Conservation (phyloP, 1,140 invertebrate species). For the Penaeus japonicus region DNA sequence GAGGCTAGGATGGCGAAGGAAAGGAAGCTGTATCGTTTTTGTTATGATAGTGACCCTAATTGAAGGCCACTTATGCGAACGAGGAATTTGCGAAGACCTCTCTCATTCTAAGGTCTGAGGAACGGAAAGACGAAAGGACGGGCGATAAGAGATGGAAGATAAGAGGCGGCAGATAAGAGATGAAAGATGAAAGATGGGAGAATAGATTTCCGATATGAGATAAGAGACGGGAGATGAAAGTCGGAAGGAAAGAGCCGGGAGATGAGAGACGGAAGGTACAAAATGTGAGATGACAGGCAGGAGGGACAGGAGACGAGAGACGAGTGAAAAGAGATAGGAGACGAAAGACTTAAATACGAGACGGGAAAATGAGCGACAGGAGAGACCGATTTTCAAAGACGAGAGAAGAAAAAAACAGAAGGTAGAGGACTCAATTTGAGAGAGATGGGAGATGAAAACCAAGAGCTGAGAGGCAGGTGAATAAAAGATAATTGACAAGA, state of each 20-base stretch:
- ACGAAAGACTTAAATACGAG: neutral
- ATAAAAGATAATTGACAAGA: neutral
- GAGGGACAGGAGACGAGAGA: neutral
- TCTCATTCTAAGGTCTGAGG: neutral
- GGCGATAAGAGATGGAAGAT: too few relatives aligned
- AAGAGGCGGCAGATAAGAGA: neutral
- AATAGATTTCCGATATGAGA: neutral
- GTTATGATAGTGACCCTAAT: too few relatives aligned
- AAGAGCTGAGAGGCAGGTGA: neutral
- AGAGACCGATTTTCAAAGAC: too few relatives aligned
- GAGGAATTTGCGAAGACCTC: too few relatives aligned
- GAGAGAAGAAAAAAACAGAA: neutral
- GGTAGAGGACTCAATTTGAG: neutral
- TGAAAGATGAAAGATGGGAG: neutral
- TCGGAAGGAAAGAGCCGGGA: neutral
- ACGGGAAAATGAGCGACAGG: neutral
- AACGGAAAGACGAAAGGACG: neutral
- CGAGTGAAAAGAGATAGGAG: neutral
- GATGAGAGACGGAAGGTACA: neutral
- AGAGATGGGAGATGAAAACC: neutral
- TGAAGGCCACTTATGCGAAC: too few relatives aligned
- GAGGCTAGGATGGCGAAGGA: too few relatives aligned
- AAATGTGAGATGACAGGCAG: too few relatives aligned
- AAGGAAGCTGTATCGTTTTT: too few relatives aligned
- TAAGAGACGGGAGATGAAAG: neutral